A percentile compares a stretch with the other conserved stretches of the same genome.
phyloP scores from a whole-genome alignment of 2,113 vertebrate genomes.

The Sporophila hypoxantha region DNA sequence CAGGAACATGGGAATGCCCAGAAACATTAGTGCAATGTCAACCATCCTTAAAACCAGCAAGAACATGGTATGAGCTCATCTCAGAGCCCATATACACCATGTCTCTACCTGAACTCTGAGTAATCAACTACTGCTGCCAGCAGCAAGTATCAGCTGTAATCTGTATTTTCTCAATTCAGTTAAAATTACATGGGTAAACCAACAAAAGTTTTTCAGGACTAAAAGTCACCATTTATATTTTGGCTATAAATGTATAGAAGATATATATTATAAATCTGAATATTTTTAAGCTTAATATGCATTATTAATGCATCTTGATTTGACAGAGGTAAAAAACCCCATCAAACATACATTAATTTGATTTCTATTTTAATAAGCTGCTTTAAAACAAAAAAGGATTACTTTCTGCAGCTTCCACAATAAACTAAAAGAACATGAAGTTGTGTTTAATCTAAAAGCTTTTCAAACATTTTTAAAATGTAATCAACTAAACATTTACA shows the following conservation, averaged over 20 bases:
- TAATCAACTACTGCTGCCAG: neutral
- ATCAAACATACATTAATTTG: neutral
- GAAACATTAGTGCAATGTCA: neutral
- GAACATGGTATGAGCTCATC: neutral
- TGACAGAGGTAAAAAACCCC: neutral
- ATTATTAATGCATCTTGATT: neutral
- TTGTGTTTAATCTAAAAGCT: neutral
- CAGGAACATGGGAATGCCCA: neutral
- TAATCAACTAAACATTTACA: neutral
- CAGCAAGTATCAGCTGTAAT: neutral
- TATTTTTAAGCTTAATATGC: neutral
- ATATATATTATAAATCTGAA: neutral
- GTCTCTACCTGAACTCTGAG: neutral
- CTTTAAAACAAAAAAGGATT: neutral
- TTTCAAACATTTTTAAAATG: neutral
- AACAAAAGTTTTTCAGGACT: neutral
- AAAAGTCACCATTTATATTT: neutral
- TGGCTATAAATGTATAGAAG: neutral
- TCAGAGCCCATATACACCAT: neutral
- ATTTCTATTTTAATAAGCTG: neutral
- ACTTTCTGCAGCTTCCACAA: neutral
- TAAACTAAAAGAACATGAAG: neutral
- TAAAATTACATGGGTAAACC: neutral
- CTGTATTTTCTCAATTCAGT: neutral
- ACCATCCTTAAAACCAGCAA: neutral